Evolutionary conservation across 2,888 invertebrate genomes (phyloP).

Genomic region (Thyatira batis): DNA sequence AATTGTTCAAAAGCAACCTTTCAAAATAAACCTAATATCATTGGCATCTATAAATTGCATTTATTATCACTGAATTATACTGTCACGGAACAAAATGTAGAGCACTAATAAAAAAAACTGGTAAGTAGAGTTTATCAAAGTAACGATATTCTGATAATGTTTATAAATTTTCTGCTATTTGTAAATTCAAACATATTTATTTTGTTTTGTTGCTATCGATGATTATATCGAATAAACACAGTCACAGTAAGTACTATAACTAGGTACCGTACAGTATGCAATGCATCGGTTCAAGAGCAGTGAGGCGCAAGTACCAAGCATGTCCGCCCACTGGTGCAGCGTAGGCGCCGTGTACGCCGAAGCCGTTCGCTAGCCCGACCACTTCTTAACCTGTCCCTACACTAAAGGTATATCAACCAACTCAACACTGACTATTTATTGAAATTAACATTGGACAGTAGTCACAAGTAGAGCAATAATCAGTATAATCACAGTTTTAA

Average conservation of each 20-base stretch:
- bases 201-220: too few species aligned
- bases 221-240: too few species aligned
- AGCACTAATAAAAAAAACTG: not conserved
- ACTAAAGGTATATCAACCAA: constrained; percentile 21
- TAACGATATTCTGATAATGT: not conserved
- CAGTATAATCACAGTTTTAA: constrained; percentile 12
- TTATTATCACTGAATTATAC: not conserved
- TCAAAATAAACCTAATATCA: not conserved
- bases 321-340: constrained; percentile 40
- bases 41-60: not conserved
- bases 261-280: not conserved
- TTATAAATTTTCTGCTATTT: too few species aligned
- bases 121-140: not conserved
- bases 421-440: constrained; percentile 51
- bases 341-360: constrained; percentile 35
- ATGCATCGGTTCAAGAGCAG: constrained; percentile 34
- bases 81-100: not conserved
- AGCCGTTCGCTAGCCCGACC: constrained; percentile 19
- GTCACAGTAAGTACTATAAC: too few species aligned
- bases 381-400: constrained; percentile 31
- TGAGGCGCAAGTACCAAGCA: constrained; percentile 23
- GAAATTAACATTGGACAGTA: constrained; percentile 45
- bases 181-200: too few species aligned
- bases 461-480: constrained; percentile 40
- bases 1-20: not conserved